Evolutionary conservation across 2,113 vertebrate species (phyloP), one percentile per base, ranked within the genome.

Genomic region (Camarhynchus parvulus): DNA sequence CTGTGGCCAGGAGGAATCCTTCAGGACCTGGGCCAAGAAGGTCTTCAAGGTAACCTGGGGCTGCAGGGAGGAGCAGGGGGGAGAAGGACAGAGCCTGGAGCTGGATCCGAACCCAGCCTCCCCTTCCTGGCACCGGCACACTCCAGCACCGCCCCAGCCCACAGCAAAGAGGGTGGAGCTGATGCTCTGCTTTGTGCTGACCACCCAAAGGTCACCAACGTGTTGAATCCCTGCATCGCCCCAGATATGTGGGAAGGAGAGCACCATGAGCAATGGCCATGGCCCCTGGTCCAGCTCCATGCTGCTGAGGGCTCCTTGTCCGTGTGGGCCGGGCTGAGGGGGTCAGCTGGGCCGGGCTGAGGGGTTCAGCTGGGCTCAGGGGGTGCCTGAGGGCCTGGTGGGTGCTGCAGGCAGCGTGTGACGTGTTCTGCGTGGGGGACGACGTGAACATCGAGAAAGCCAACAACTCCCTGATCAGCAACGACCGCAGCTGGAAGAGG

Each of bases 381-480:
- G 25, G 80, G 49, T 89, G 91, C 88, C 90, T 69, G 74, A 89
- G 86, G 83, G 73, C 63, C 83, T 46, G 37, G 23, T 81, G 22
- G 2, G 25, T 92, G 63, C 89, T 94, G 80, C 96, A 99, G 99
- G 99, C 99, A 91, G 99, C 99, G 15, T 99, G 99, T 8, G 99
- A 99, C 0, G 99, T 99, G 79, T 99, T 99, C 98, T 99, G 99
- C 3, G 99, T 99, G 49, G 99, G 99, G 2, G 99, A 99, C 0
- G 99, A 99, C 0, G 99, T 99, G 86, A 99, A 99, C 98, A 99
- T 99, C 0, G 99, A 99, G 97, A 99, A 99, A 90, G 99, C 99
- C 3, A 99, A 99, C 92, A 98, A 99, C 96, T 99, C 99, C 19
- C 96, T 99, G 94, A 99, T 99, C 97, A 99, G 99, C 97, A 99